phyloP scores from a whole-genome alignment of 2,888 invertebrate genomes.

The Cybosia mesomella region DNA sequence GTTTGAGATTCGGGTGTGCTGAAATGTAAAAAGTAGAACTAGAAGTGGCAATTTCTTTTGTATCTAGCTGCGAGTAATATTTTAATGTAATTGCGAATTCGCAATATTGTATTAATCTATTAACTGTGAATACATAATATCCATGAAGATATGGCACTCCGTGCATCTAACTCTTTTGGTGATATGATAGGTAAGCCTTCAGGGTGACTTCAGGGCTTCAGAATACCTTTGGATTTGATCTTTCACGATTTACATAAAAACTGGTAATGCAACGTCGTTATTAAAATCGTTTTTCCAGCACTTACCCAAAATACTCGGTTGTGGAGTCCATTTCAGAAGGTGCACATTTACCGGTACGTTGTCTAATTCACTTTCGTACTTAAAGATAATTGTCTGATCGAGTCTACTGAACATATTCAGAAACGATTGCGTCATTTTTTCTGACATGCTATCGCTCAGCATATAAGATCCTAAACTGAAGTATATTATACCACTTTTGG shows the following conservation, averaged over 20 bases:
- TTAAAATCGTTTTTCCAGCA: neutral
- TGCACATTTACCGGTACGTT: slow-evolving; percentile 67
- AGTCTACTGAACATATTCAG: slow-evolving; percentile 65
- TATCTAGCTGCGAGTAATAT: too few relatives aligned
- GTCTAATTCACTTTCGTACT: slow-evolving; percentile 66
- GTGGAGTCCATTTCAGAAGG: slow-evolving; percentile 74
- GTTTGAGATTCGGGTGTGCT: slow-evolving; percentile 65
- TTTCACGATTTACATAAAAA: too few relatives aligned
- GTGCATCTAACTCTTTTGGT: too few relatives aligned
- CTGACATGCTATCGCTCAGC: slow-evolving; percentile 60
- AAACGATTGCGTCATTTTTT: slow-evolving; percentile 59
- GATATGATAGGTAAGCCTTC: too few relatives aligned
- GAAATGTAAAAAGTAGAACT: slow-evolving; percentile 26
- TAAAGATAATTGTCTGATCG: slow-evolving; percentile 74
- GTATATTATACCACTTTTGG: slow-evolving; percentile 68
- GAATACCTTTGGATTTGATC: too few relatives aligned
- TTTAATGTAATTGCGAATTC: too few relatives aligned
- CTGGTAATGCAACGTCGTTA: too few relatives aligned
- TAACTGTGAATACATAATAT: too few relatives aligned
- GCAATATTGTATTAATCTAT: too few relatives aligned
- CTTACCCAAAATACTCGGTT: slow-evolving; percentile 66
- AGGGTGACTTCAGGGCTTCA: too few relatives aligned
- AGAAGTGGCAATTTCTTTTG: neutral
- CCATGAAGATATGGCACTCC: too few relatives aligned
- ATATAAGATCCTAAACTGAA: slow-evolving; percentile 70